phyloP scores from a whole-genome alignment of 1,140 invertebrate species.

The Saccostrea echinata region DNA sequence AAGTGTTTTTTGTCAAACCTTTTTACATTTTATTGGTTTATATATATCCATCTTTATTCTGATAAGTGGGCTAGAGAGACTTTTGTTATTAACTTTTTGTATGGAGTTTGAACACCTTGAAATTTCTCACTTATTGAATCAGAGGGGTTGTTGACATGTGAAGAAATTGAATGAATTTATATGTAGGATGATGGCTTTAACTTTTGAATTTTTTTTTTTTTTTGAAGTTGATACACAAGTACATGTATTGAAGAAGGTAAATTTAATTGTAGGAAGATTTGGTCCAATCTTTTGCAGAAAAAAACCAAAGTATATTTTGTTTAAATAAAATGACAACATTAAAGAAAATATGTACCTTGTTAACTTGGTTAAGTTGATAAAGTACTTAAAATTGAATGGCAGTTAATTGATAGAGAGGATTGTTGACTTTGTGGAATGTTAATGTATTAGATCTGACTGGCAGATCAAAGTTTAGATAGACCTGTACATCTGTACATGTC shows the following conservation, averaged over 20 bases:
- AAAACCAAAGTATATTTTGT: no score
- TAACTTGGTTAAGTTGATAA: not conserved
- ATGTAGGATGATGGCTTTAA: no score
- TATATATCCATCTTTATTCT: not conserved
- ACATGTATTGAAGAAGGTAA: no score
- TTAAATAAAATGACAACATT: not conserved
- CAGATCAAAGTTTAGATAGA: not conserved
- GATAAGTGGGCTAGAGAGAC: not conserved
- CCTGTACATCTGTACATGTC: conserved; percentile 11
- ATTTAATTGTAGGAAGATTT: no score
- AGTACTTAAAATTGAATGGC: not conserved
- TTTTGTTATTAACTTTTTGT: conserved; percentile 2
- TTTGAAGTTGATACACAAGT: no score
- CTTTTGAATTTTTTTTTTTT: no score
- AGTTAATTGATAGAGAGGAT: not conserved
- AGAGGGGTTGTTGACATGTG: not conserved
- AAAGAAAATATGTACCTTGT: not conserved
- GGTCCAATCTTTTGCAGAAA: no score
- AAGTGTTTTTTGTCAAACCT: not conserved
- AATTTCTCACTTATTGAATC: not conserved
- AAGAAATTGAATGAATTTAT: not conserved
- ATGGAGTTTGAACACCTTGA: not conserved
- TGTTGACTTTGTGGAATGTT: not conserved
- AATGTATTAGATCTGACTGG: not conserved
- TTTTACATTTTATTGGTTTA: no score